These are phyloP conservation scores for Apeltes quadracus DNA, from an alignment of 2,113 vertebrate species.

Conservation along the genomic window DNA sequence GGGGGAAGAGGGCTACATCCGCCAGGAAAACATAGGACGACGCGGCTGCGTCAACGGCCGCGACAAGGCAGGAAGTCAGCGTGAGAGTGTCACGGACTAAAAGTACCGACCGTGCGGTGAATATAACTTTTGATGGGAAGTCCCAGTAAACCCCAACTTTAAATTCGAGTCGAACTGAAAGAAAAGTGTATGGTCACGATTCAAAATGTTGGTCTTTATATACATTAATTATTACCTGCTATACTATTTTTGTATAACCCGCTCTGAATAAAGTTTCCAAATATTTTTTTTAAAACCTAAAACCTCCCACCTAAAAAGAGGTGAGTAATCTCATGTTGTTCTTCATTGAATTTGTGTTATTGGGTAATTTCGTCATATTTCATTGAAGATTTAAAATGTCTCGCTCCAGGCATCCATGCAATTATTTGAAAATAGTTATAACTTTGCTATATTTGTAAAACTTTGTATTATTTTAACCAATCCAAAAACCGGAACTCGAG, in stretches of 20 bases:
- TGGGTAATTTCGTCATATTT: not conserved
- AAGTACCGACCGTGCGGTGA: not conserved
- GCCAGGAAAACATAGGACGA: slow-evolving; percentile 67
- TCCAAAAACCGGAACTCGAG: too few relatives aligned
- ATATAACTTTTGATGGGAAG: not conserved
- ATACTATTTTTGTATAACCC: too few relatives aligned
- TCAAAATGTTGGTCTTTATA: too few relatives aligned
- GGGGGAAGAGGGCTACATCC: slow-evolving; percentile 69
- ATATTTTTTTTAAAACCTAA: too few relatives aligned
- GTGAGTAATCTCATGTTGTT: not conserved
- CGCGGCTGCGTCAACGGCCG: slow-evolving; percentile 3
- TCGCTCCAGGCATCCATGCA: not conserved
- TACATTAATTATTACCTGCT: too few relatives aligned
- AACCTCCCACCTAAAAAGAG: not conserved
- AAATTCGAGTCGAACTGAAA: not conserved
- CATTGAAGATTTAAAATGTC: not conserved
- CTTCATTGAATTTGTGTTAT: not conserved
- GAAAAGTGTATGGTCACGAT: too few relatives aligned
- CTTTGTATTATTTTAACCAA: not conserved
- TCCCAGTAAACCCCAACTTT: not conserved
- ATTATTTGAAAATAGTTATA: not conserved
- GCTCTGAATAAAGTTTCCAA: not conserved
- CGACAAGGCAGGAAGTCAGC: slow-evolving; percentile 34
- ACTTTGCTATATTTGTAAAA: not conserved
- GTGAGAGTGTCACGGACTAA: not conserved